Percentiles rank a stretch among this genome's conserved stretches.
phyloP scores from a whole-genome alignment of 2,888 invertebrate genomes.

The Drosophila setosimentum region DNA sequence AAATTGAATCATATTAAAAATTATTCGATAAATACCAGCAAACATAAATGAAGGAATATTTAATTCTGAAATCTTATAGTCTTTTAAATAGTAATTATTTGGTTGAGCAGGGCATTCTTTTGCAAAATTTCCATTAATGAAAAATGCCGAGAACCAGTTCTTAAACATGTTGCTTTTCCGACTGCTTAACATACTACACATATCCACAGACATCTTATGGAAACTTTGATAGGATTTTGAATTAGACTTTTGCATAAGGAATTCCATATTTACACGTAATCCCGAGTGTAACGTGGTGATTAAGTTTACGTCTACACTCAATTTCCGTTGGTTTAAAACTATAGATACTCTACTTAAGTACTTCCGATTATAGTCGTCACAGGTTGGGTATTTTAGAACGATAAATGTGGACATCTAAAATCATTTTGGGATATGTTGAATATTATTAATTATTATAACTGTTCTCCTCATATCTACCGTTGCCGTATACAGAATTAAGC shows the following conservation, averaged over 20 bases:
- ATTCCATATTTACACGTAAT: slow-evolving; percentile 43
- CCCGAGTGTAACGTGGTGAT: slow-evolving; percentile 21
- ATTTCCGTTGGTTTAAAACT: slow-evolving; percentile 2
- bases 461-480: neutral
- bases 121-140: slow-evolving; percentile 60
- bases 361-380: slow-evolving; percentile 41
- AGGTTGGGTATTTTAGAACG: slow-evolving; percentile 19
- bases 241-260: slow-evolving; percentile 10
- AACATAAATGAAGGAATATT: slow-evolving; percentile 56
- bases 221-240: slow-evolving; percentile 32
- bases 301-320: slow-evolving; percentile 39
- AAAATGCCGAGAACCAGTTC: slow-evolving; percentile 54
- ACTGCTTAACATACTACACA: slow-evolving; percentile 58
- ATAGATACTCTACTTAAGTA: slow-evolving; percentile 31
- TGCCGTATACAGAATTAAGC: neutral
- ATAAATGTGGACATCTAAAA: slow-evolving; percentile 22
- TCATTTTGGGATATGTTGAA: neutral
- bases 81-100: slow-evolving; percentile 50
- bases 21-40: slow-evolving; percentile 49
- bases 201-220: slow-evolving; percentile 59
- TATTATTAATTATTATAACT: neutral
- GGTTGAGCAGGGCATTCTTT: slow-evolving; percentile 56
- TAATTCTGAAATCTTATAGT: slow-evolving; percentile 39
- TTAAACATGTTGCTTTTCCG: slow-evolving; percentile 53
- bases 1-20: slow-evolving; percentile 40